Base-by-base conservation (phyloP, 2,113 vertebrate genomes). In the Odobenus rosmarus region DNA sequence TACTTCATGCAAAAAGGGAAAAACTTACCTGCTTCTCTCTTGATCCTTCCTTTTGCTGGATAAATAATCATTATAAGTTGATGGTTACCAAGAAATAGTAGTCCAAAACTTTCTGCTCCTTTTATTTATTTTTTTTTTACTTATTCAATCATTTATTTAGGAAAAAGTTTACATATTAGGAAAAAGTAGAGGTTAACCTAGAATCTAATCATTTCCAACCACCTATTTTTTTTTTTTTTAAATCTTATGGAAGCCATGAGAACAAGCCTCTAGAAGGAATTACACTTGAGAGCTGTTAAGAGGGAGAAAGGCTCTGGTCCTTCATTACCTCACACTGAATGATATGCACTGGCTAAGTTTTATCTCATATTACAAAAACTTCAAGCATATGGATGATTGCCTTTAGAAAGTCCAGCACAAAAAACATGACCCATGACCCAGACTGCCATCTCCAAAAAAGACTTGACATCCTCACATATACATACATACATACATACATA, bases 141-240 rank as follows among this genome's bases (percentile, higher is more conserved):
- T 90, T 88, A 92, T 57, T 85, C 51, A 92, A 90, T 90, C 16
- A 83, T 95, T 97, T 97, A 97, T 95, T 96, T 96, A 97, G 55
- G 14, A 93, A 81, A 72, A 90, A 88, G 11, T 62, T 92, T 92
- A 96, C 55, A 84, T 13, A 81, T n/a, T 69, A 94, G 74, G 36
- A 71, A 83, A 86, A 83, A 93, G 33, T 23, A 93, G 42, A 95
- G 77, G 24, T 28, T 33, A 84, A 84, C 23, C 15, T n/a, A 49
- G 55, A 92, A 88, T 18, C 7, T 71, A 57, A 67, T 28, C 21
- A 88, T 49, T 87, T 85, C 46, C 16, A 89, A 89, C 21, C 24
- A 95, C 9, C 24, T 4, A 88, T 80, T 90, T 80, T 36, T 33
- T 46, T 46, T 46, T 46, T 46, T 39, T 39, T 39, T 39, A 8